A percentile compares a stretch with the other conserved stretches of the same genome.
These are phyloP conservation scores for Chloropsis hardwickii DNA, from an alignment of 2,113 vertebrate genomes.

Conservation along the genomic window DNA sequence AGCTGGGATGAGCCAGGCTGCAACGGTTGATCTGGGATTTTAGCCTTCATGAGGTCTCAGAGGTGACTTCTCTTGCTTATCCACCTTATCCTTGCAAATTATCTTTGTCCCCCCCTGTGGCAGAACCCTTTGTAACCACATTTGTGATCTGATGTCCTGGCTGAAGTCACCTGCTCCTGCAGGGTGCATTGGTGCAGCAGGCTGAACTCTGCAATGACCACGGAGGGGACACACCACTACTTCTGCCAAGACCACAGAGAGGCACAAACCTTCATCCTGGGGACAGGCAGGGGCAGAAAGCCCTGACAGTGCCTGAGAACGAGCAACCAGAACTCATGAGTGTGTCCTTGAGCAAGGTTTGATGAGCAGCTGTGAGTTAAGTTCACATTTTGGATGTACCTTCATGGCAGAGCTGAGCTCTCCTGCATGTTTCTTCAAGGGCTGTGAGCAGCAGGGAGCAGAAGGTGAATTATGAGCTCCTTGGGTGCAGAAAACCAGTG, in stretches of 20 bases:
- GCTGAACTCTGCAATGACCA: neutral
- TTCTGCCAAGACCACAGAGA: neutral
- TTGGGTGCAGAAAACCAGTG: neutral
- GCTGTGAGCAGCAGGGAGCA: neutral
- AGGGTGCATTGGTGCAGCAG: no score
- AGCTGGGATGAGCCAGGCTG: neutral
- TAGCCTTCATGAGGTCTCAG: neutral
- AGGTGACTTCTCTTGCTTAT: neutral
- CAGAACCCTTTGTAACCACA: neutral
- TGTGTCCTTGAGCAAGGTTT: neutral
- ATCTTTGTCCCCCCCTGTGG: neutral
- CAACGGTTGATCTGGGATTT: neutral
- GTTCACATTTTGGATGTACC: neutral
- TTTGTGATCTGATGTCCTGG: neutral
- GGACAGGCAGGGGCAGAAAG: neutral
- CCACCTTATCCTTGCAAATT: neutral
- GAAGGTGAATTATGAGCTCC: neutral
- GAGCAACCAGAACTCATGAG: rapidly evolving
- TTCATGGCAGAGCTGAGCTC: neutral
- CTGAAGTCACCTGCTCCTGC: neutral
- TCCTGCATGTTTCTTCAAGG: rapidly evolving
- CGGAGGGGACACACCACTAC: rapidly evolving
- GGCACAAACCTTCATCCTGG: neutral
- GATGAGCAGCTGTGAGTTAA: neutral
- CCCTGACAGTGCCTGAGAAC: rapidly evolving